Evolutionary conservation across 2,888 invertebrate species (phyloP), one percentile per base, ranked within the genome.

Genomic region (Polydrusus cervinus): DNA sequence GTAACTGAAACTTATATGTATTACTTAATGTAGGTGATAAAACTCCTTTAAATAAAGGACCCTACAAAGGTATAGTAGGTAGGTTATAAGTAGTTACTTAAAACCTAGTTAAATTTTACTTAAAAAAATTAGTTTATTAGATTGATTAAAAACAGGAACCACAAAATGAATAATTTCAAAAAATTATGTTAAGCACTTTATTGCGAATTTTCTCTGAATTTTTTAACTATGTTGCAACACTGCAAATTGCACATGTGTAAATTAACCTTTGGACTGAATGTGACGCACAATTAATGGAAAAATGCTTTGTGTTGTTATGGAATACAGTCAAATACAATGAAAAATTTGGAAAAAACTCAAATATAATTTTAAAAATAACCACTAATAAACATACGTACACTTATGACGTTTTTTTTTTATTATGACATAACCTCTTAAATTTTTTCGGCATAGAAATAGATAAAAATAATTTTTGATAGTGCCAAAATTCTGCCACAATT

Each of bases 231-330:
- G 34, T 8, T 34, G 34, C 34, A 43, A 43, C 43, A n/a, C 5
- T 43, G 13, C n/a, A 43, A 6, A 43, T 9, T 11, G 38, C 57
- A 38, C 38, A 38, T 38, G 30, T 0, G 14, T 2, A 57, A 57
- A 57, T 14, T 38, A 34, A 57, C 57, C 57, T 57, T 57, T 57
- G 57, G 57, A 57, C 57, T 57, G 38, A n/a, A n/a, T n/a, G n/a
- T n/a, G n/a, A n/a, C n/a, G n/a, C n/a, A n/a, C n/a, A n/a, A n/a
- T n/a, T 57, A 14, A 57, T n/a, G 57, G 16, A 5, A 18, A 55
- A 55, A 13, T 30, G 3, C 25, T 25, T n/a, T 7, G 0, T 13
- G 20, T 5, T 20, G 14, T 53, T 30, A 25, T n/a, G 16, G 16
- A 16, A 47, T 16, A 8, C 1, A 8, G 34, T 16, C 16, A 16